These are phyloP conservation scores for Horisme vitalbata DNA, from an alignment of 2,888 invertebrate genomes.

Conservation along the genomic window DNA sequence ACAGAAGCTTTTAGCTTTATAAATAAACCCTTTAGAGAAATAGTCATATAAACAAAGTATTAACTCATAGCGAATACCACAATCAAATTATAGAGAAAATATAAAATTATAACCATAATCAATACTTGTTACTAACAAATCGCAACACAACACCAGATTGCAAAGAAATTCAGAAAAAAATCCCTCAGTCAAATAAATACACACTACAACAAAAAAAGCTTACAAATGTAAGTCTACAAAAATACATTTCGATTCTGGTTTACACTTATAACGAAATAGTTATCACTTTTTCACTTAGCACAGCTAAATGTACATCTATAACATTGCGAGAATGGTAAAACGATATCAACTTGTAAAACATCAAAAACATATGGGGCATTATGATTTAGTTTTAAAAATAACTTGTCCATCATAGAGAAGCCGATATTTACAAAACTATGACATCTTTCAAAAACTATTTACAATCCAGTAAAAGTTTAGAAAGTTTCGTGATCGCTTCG, in stretches of 20 bases:
- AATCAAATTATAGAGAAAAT: constrained; percentile 1
- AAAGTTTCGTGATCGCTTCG: constrained; percentile 3
- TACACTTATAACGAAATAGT: constrained; percentile 21
- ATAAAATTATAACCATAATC: constrained; percentile 18
- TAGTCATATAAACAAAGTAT: constrained; percentile 4
- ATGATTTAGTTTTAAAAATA: not conserved
- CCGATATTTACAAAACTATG: not conserved
- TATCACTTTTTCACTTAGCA: constrained; percentile 32
- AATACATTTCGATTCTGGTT: constrained; percentile 43
- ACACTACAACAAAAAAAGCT: constrained; percentile 31
- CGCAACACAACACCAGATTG: constrained; percentile 30
- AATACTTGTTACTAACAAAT: constrained; percentile 29
- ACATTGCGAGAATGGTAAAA: constrained; percentile 12
- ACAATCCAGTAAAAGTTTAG: not conserved
- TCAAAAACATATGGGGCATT: constrained; percentile 5
- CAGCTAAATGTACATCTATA: constrained; percentile 35
- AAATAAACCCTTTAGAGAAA: constrained; percentile 3
- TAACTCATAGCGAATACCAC: not conserved
- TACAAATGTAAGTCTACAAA: constrained; percentile 43
- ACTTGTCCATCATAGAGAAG: constrained; percentile 1
- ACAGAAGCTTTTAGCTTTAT: constrained; percentile 9
- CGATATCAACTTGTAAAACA: not conserved
- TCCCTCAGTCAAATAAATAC: constrained; percentile 32
- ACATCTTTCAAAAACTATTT: constrained; percentile 8
- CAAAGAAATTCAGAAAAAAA: constrained; percentile 23